Conservation (phyloP, 2,797 vertebrate genomes). For the Vipera latastei region DNA sequence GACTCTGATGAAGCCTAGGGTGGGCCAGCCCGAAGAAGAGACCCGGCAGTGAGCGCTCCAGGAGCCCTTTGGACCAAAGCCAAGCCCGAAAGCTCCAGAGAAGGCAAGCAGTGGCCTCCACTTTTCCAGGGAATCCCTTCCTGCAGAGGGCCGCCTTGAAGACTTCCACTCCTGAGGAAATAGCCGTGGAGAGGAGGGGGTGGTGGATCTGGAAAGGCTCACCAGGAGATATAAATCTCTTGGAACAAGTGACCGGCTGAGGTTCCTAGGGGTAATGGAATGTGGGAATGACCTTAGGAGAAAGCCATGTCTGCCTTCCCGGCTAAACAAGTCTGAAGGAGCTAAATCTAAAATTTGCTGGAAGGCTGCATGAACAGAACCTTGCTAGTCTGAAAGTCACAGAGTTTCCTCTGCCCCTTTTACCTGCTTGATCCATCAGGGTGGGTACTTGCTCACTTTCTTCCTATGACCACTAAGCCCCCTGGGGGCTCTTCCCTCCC, state of each 20-base stretch:
- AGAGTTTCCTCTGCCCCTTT: too few species aligned
- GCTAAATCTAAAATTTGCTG: too few species aligned
- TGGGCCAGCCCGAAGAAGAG: neutral
- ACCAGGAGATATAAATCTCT: neutral
- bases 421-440: too few species aligned
- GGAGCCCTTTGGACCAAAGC: neutral
- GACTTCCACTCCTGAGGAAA: neutral
- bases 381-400: too few species aligned
- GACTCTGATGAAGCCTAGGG: neutral
- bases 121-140: neutral
- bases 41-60: too few species aligned
- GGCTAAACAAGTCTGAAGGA: too few species aligned
- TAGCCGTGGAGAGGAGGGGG: neutral
- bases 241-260: neutral
- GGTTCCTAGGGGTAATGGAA: neutral
- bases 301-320: too few species aligned
- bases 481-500: neutral
- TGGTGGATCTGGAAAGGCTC: neutral
- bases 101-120: neutral
- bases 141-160: neutral
- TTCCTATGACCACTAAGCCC: too few species aligned
- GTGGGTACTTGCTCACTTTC: too few species aligned
- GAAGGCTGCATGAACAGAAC: too few species aligned
- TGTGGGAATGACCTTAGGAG: too few species aligned
- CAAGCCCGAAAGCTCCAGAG: neutral